phyloP scores from a whole-genome alignment of 2,113 vertebrate species.

The Pseudopodoces humilis region DNA sequence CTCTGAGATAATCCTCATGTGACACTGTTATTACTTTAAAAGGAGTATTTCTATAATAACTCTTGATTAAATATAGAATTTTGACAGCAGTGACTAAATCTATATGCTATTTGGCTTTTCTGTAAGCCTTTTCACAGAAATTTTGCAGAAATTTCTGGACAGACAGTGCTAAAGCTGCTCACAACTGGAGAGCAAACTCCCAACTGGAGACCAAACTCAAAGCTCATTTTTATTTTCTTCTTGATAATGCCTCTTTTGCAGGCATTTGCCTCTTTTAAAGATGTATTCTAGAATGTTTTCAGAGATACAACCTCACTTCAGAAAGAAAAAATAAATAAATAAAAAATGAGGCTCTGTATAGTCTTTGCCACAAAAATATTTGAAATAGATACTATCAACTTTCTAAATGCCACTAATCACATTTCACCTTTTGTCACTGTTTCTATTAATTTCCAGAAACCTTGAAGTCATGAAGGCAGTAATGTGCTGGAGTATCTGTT shows the following conservation, averaged over 20 bases:
- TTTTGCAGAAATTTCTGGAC: background rate
- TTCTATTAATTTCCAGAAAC: background rate
- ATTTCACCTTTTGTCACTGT: background rate
- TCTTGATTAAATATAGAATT: conserved; percentile 48
- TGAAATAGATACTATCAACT: background rate
- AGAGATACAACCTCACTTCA: background rate
- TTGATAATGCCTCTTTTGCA: background rate
- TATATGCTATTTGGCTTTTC: background rate
- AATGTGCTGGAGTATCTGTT: background rate
- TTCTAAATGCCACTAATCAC: background rate
- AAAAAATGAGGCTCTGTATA: background rate
- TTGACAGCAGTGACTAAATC: conserved; percentile 33
- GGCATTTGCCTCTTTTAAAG: background rate
- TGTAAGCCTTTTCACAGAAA: background rate
- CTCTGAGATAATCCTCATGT: conserved; percentile 55
- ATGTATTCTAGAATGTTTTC: background rate
- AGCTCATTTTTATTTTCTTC: background rate
- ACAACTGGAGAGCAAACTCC: background rate
- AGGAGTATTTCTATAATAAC: conserved; percentile 44
- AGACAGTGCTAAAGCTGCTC: background rate
- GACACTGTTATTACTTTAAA: conserved; percentile 55
- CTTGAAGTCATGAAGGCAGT: background rate
- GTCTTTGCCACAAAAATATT: background rate
- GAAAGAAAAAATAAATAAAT: background rate
- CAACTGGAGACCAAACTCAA: background rate